Percentiles rank a stretch among this genome's conserved stretches.
These are phyloP conservation scores for Serilophus lunatus DNA, from an alignment of 2,113 vertebrate genomes.

Conservation along the genomic window DNA sequence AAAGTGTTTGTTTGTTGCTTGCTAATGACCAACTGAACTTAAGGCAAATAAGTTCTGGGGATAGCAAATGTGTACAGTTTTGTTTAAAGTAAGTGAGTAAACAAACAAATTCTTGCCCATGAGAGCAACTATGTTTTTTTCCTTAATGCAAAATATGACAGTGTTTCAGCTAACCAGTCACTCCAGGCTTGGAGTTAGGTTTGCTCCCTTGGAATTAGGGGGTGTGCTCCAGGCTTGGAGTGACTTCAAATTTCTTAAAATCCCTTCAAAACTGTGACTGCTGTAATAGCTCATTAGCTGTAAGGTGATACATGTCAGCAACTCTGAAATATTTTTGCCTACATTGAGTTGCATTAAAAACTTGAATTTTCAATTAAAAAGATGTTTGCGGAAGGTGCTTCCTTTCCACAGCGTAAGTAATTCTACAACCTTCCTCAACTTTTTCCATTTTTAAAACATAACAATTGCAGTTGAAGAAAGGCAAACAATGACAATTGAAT, in stretches of 20 bases:
- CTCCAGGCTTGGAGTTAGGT: not conserved
- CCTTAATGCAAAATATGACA: not conserved
- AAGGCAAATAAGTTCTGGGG: not conserved
- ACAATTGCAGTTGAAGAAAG: not conserved
- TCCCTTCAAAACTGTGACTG: not conserved
- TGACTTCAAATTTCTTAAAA: not conserved
- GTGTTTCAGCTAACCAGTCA: not conserved
- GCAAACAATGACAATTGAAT: not conserved
- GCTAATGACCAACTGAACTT: not conserved
- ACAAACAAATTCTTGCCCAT: not conserved
- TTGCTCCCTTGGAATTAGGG: too few species aligned
- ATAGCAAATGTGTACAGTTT: not conserved
- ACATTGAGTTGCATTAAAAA: not conserved
- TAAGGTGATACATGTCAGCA: not conserved
- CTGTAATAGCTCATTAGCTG: not conserved
- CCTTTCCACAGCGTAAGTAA: not conserved
- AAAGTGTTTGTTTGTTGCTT: not conserved
- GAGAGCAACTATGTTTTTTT: not conserved
- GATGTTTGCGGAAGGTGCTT: not conserved
- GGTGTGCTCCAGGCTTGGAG: not conserved
- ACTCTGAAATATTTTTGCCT: not conserved
- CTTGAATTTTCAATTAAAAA: not conserved
- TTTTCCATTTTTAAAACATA: not conserved
- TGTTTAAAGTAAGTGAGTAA: not conserved
- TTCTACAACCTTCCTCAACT: not conserved